Base-by-base conservation (phyloP, 2,797 vertebrate species). In the Coregonus ussuriensis region DNA sequence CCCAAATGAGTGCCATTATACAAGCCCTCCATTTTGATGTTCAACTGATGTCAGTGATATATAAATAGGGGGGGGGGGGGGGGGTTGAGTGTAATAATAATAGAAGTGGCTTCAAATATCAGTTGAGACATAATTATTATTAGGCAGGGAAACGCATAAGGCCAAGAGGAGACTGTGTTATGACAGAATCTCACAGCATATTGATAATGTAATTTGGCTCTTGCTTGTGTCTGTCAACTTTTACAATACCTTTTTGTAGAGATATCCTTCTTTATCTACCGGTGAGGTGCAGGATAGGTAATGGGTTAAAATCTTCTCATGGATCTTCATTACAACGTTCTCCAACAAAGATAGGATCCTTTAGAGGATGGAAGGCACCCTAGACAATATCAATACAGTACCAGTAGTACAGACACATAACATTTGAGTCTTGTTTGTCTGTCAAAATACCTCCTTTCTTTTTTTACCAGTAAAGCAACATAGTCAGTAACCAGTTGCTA, bases 281-380 rank as follows among this genome's bases (percentile, higher is more conserved):
- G 96, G 97, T 0, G 97, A 96, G 51, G 95, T 91, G 0, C 96
- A 96, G 1, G 95, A 96, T 0, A 96, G 95, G 0, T 96, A 99
- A 89, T 96, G 96, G 71, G 93, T 94, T 90, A 98, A 84, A 0
- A 96, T 96, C 79, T 96, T 96, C 91, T 96, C 88, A 25, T 99
- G 96, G 89, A 99, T 90, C 94, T 99, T 99, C 97, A 99, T 99
- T 1, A 75, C 89, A 89, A 63, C 84, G 78, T 85, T 83, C 88
- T 77, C 80, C 80, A 21, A n/a, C 78, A 62, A 83, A 37, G 21
- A 75, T 4, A 76, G 0, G 1, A 62, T 9, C n/a, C 21, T 69
- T 29, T 16, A 72, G 29, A 31, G 29, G n/a, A 73, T 54, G 62
- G 35, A 56, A 25, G n/a, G 37, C 54, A 18, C n/a, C 11, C 63